A percentile compares a stretch with the other conserved stretches of the same genome.
Conservation (phyloP, 2,797 vertebrate species). For the Phoeniculus purpureus region DNA sequence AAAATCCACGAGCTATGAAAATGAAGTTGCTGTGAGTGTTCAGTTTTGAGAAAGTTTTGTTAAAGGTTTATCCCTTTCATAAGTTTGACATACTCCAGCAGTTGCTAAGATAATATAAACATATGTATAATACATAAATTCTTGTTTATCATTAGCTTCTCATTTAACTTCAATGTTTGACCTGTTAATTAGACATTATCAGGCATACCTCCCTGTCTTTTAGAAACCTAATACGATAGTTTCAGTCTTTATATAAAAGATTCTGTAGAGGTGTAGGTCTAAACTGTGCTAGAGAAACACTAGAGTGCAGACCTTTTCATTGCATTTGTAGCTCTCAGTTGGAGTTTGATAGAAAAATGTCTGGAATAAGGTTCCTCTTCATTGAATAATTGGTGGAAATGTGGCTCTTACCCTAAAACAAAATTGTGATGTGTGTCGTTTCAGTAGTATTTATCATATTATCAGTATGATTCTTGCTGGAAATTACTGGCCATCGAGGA, state of each 20-base stretch:
- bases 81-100: neutral
- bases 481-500: neutral
- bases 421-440: neutral
- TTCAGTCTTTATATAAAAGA: neutral
- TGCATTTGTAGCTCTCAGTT: neutral
- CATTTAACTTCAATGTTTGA: neutral
- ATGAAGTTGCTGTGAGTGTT: neutral
- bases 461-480: neutral
- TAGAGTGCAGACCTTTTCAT: neutral
- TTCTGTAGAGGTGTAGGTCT: accelerated
- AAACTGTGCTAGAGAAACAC: neutral
- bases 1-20: neutral
- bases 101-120: neutral
- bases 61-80: neutral
- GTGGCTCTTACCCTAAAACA: neutral
- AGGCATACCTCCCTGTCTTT: neutral
- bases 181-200: neutral
- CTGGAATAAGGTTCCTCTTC: neutral
- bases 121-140: neutral
- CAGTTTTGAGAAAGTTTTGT: neutral
- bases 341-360: neutral
- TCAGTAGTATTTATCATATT: neutral
- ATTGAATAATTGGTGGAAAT: neutral
- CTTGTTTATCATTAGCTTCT: neutral
- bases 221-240: neutral